Conservation (phyloP, 2,888 invertebrate genomes). For the Chalcis sispes region DNA sequence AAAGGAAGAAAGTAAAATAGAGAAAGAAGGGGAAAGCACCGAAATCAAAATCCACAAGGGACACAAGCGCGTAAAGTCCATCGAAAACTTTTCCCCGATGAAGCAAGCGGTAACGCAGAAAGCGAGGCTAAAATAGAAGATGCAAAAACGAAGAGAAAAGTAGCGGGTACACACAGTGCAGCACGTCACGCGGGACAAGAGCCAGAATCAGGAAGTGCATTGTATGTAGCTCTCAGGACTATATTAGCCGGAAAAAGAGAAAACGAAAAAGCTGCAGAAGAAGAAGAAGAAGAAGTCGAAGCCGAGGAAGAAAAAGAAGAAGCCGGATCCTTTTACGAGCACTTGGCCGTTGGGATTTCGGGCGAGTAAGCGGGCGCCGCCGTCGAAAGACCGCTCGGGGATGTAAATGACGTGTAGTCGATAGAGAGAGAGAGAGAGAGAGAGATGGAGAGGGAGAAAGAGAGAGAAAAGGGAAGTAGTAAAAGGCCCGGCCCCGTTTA, state of each 20-base stretch:
- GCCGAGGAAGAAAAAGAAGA: conserved; percentile 35
- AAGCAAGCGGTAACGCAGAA: conserved; percentile 44
- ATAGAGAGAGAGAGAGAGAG: conserved; percentile 11
- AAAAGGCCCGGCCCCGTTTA: conserved; percentile 61
- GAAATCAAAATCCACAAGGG: conserved; percentile 31
- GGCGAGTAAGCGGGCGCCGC: too few species aligned
- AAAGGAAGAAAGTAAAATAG: conserved; percentile 8
- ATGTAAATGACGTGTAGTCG: conserved; percentile 51
- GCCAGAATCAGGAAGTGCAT: conserved; percentile 28
- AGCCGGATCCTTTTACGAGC: conserved; percentile 68
- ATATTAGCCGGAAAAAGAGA: conserved; percentile 52
- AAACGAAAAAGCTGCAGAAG: neutral
- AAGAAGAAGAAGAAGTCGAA: conserved; percentile 12
- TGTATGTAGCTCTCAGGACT: conserved; percentile 28
- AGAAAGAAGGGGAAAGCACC: neutral
- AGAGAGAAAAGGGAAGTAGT: conserved; percentile 65
- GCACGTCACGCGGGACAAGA: neutral
- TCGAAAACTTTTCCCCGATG: conserved; percentile 41
- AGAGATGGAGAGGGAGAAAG: conserved; percentile 57
- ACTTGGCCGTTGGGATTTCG: conserved; percentile 65
- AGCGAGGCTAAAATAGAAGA: conserved; percentile 1
- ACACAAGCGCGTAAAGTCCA: conserved; percentile 36
- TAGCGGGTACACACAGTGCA: neutral
- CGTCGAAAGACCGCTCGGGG: conserved; percentile 20
- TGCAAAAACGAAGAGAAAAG: neutral